Conservation (phyloP, 2,797 vertebrate species). For the Sciaenops ocellatus region DNA sequence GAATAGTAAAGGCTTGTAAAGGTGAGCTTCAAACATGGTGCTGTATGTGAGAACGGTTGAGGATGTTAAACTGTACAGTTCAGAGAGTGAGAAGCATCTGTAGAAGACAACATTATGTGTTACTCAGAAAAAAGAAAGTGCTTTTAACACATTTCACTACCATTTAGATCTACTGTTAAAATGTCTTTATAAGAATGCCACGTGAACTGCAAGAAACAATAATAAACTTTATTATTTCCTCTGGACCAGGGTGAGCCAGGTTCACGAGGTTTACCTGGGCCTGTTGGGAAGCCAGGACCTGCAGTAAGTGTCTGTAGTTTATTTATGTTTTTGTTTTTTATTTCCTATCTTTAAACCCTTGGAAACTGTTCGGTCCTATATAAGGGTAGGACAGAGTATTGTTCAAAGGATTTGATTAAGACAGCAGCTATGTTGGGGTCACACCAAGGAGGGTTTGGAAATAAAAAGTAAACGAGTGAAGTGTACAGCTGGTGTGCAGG, state of each 20-base stretch:
- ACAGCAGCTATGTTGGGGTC: conserved; percentile 38
- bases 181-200: neutral
- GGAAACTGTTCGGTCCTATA: neutral
- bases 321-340: conserved; percentile 4
- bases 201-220: neutral
- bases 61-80: neutral
- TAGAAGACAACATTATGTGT: neutral
- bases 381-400: conserved; percentile 10
- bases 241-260: conserved; percentile 85
- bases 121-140: neutral
- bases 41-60: neutral
- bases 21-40: neutral
- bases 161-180: conserved; percentile 2
- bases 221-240: neutral
- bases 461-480: conserved; percentile 35
- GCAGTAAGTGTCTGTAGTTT: conserved; percentile 80
- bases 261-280: conserved; percentile 82
- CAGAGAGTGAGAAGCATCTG: neutral
- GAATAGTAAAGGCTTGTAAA: neutral
- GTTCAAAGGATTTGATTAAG: conserved; percentile 42
- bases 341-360: conserved; percentile 1
- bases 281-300: conserved; percentile 85
- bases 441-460: conserved; percentile 27
- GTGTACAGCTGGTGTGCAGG: conserved; percentile 37
- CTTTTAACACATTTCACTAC: neutral